Base-by-base conservation (phyloP, 2,888 invertebrate species). In the Pterostichus madidus region DNA sequence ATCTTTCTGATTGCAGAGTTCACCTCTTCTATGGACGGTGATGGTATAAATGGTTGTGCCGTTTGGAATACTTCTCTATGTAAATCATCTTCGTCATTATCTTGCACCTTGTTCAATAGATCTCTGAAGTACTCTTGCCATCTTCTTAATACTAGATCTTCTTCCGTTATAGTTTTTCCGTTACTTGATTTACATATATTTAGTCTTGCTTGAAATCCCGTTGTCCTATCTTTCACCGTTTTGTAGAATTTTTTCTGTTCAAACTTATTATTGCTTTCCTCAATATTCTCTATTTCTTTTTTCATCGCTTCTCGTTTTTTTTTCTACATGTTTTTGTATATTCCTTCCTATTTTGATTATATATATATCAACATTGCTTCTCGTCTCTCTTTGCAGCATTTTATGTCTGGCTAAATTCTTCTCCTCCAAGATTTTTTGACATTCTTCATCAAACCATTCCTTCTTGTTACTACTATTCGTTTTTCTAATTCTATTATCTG, bases 401-500 rank as follows among this genome's bases (percentile, higher is more conserved):
- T 56, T 17, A 7, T 5, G 7, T 17, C 56, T 56, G 13, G 56
- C 56, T 15, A 3, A 4, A 3, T 15, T 56, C 13, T 56, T 56
- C 4, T 2, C 10, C 13, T 56, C 8, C 17, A 56, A 3, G 2
- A 15, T 15, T 17, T 2, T 8, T 56, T 15, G 7, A 56, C 56
- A 56, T 56, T 13, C 56, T 8, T 13, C 5, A 56, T 56, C 56
- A 17, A 5, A 56, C 56, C 56, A 56, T 56, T 56, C 56, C 2
- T 15, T 17, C 4, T 56, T 56, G 3, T 10, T 13, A 1, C 3
- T 15, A 4, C 3, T 56, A 10, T 56, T 17, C 17, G 2, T 17
- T 56, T 5, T 10, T 17, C 56, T 15, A 10, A 56, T 15, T 10
- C 3, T 15, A 11, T 56, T n/a, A 10, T 56, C 5, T 5, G 56